Percentiles rank a stretch among this genome's conserved stretches.
These are phyloP conservation scores for Echinometra lucunter DNA, from an alignment of 53 echinoderm and acorn worm genomes.

Conservation along the genomic window DNA sequence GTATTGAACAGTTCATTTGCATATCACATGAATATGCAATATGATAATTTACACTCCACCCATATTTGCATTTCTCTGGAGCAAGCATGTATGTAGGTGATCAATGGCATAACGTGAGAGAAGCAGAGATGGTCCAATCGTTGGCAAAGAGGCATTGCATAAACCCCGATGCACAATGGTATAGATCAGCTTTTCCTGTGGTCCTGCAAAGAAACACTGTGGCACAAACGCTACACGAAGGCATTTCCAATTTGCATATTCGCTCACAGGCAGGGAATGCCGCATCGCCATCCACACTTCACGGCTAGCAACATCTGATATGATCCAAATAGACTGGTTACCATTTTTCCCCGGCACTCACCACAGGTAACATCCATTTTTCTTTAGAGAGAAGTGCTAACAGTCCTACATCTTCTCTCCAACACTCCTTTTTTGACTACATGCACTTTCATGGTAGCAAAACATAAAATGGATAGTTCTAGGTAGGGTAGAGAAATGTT, in stretches of 20 bases:
- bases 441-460: background rate
- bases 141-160: background rate
- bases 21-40: conserved; percentile 27
- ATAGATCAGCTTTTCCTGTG: background rate
- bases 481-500: conserved; percentile 45
- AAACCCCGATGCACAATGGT: background rate
- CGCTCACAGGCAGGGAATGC: background rate
- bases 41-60: conserved; percentile 35
- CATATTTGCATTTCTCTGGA: background rate
- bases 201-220: conserved; percentile 8
- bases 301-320: background rate
- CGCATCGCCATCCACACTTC: background rate
- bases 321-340: conserved; percentile 32
- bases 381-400: background rate
- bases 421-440: background rate
- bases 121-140: conserved; percentile 7
- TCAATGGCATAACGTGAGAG: background rate
- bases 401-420: background rate
- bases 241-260: conserved; percentile 8
- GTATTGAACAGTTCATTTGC: background rate
- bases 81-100: background rate
- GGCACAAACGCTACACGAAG: background rate
- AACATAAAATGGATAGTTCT: conserved; percentile 1
- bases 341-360: background rate
- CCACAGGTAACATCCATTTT: conserved; percentile 19